A percentile compares a stretch with the other conserved stretches of the same genome.
Evolutionary conservation across 2,113 vertebrate species (phyloP).

Genomic region (Rattus norvegicus): GRCr8 NC_086027.1:87072501-87073000

Average conservation of each 20-base stretch:
- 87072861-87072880: not conserved
- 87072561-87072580: conserved; percentile 49
- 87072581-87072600: not conserved
- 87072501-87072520: not conserved
- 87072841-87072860: conserved; percentile 57
- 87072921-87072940: conserved; percentile 87
- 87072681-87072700: conserved; percentile 54
- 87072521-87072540: not conserved
- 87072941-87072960: conserved; percentile 85
- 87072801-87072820: conserved; percentile 59
- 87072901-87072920: conserved; percentile 93
- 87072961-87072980: conserved; percentile 85
- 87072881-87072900: conserved; percentile 88
- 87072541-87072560: conserved; percentile 23
- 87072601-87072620: not conserved
- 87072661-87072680: conserved; percentile 44
- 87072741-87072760: conserved; percentile 61
- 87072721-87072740: conserved; percentile 25
- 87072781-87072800: conserved; percentile 26
- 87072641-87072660: not conserved
- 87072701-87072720: not conserved
- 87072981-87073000: conserved; percentile 84
- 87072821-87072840: conserved; percentile 68
- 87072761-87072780: not conserved
- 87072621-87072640: not conserved